Evolutionary conservation across 2,888 invertebrate species (phyloP), one percentile per base, ranked within the genome.

Genomic region (Synergus umbraculus): DNA sequence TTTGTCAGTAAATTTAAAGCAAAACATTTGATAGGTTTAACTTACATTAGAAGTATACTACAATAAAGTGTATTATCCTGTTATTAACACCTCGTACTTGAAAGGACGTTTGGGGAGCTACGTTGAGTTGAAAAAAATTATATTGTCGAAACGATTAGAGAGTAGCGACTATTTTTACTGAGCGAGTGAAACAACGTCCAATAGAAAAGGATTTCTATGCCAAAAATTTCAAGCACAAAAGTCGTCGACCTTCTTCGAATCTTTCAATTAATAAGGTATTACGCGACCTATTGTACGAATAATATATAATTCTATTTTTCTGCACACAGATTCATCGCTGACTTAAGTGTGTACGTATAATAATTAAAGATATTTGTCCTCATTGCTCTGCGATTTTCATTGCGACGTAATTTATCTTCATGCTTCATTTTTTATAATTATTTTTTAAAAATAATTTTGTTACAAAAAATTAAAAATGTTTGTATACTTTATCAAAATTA

Each of bases 81-180:
- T 73, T 69, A 69, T 37, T 73, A 73, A 73, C 15, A 73, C 54
- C 54, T 73, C 49, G 73, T 58, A 73, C 37, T 73, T 54, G 37
- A 73, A 73, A 58, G 73, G 37, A 73, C 54, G 18, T 73, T 54
- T n/a, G 22, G 54, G 10, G 15, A 73, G 29, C 5, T 46, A 13
- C 22, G n/a, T 73, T 58, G 54, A 46, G 13, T 67, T 67, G 44
- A 22, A 12, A 29, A 69, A 73, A 73, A 73, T 29, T 49, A 54
- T 73, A 73, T 54, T 58, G n/a, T 54, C 73, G 73, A 73, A 54
- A 54, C 37, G 73, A 54, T 73, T 73, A 73, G 73, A 73, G 37
- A 73, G 15, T 73, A 73, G 73, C 10, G n/a, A 73, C 73, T 73
- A 73, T 73, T 73, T 73, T 73, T 73, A 73, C 54, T 58, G 73